Percentiles rank a stretch among this genome's conserved stretches.
Conservation (phyloP, 2,113 vertebrate genomes). For the Murina feae region DNA sequence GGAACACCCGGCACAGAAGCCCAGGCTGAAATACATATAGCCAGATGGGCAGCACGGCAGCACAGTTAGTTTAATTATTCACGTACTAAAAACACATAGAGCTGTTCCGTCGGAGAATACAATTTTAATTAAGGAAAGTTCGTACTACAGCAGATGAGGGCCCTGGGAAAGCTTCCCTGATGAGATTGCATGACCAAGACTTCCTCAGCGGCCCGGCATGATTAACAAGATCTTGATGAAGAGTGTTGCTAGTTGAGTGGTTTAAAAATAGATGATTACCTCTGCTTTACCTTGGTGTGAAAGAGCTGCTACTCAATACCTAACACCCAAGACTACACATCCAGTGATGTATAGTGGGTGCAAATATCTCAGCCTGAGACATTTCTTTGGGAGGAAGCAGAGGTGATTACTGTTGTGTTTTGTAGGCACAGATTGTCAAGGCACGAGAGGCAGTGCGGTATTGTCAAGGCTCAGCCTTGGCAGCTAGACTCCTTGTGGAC, state of each 20-base stretch:
- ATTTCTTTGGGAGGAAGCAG: background rate
- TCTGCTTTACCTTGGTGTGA: slow-evolving; percentile 20
- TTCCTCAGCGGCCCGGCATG: slow-evolving; percentile 74
- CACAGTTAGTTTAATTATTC: slow-evolving; percentile 68
- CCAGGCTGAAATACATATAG: background rate
- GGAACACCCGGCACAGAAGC: background rate
- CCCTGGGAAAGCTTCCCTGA: slow-evolving; percentile 62
- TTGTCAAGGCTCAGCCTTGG: background rate
- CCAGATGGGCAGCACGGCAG: background rate
- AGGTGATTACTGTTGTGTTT: background rate
- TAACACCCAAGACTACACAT: background rate
- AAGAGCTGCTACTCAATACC: background rate
- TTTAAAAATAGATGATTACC: slow-evolving; percentile 73
- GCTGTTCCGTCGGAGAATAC: slow-evolving; percentile 73
- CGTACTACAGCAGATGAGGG: slow-evolving; percentile 76
- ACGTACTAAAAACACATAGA: slow-evolving; percentile 66
- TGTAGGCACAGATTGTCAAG: background rate
- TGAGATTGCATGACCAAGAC: slow-evolving; percentile 55
- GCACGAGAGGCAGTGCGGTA: background rate
- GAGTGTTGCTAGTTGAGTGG: slow-evolving; percentile 58
- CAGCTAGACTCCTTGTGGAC: background rate
- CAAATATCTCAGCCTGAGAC: background rate
- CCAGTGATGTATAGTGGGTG: background rate
- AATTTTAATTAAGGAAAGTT: slow-evolving; percentile 79
- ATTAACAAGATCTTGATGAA: slow-evolving; percentile 78